Percentiles rank a stretch among this genome's conserved stretches.
phyloP scores from a whole-genome alignment of 2,797 vertebrate species.

The Myoxocephalus aenaeus region DNA sequence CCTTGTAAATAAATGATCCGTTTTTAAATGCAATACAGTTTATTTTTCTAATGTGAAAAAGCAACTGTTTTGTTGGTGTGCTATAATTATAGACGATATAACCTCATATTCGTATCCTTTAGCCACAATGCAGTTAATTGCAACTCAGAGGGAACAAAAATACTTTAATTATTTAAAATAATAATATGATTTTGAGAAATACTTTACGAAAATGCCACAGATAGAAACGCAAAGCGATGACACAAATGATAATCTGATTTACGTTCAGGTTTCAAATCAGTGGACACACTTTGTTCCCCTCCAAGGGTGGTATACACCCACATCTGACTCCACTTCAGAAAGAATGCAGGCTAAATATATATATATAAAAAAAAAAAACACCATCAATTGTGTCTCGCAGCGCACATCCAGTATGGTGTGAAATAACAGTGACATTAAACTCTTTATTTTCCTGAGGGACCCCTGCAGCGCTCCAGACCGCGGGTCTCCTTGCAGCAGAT shows the following conservation, averaged over 20 bases:
- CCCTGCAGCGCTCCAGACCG: slow-evolving; percentile 11
- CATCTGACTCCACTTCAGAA: background rate
- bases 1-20: background rate
- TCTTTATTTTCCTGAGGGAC: slow-evolving; percentile 19
- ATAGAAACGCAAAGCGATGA: background rate
- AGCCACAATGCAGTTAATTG: background rate
- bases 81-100: background rate
- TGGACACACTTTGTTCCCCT: background rate
- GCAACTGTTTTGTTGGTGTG: background rate
- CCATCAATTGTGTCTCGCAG: background rate
- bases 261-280: background rate
- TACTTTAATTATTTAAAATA: background rate
- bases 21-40: background rate
- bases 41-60: background rate
- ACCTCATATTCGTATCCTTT: background rate
- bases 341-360: background rate
- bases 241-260: background rate
- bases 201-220: background rate
- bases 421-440: slow-evolving; percentile 28
- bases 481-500: slow-evolving; percentile 26
- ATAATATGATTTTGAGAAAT: background rate
- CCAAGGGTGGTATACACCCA: background rate
- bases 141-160: background rate
- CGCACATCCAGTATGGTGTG: slow-evolving; percentile 10
- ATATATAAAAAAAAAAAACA: no score